Percentiles rank a stretch among this genome's conserved stretches.
These are phyloP conservation scores for Fistularia commersonii DNA, from an alignment of 2,797 vertebrate species.

Conservation along the genomic window DNA sequence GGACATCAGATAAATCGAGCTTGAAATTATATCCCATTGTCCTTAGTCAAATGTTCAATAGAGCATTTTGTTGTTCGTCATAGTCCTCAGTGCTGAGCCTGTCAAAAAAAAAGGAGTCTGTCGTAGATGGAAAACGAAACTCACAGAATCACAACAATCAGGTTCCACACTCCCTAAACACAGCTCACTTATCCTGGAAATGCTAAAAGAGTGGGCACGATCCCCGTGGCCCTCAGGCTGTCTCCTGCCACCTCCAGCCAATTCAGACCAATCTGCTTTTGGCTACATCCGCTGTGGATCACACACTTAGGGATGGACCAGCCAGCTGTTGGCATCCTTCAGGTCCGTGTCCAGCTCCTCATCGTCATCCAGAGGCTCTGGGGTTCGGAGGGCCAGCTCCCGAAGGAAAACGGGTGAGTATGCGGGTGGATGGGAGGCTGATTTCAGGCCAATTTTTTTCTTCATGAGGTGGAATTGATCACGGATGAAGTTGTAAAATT, in stretches of 20 bases:
- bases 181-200: constrained; percentile 44
- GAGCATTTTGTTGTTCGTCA: constrained; percentile 38
- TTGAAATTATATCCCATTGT: constrained; percentile 43
- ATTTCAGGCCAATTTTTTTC: constrained; percentile 93
- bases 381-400: constrained; percentile 84
- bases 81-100: constrained; percentile 42
- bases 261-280: constrained; percentile 26
- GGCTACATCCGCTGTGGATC: constrained; percentile 21
- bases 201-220: constrained; percentile 28
- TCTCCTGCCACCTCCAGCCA: too few relatives aligned
- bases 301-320: constrained; percentile 79
- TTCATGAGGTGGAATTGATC: constrained; percentile 95
- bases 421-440: constrained; percentile 61
- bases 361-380: constrained; percentile 84
- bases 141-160: constrained; percentile 49
- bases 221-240: constrained; percentile 22
- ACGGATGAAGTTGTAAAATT: constrained; percentile 95
- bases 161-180: constrained; percentile 36
- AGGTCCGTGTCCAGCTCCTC: constrained; percentile 84
- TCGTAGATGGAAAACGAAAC: constrained; percentile 35
- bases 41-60: constrained; percentile 55
- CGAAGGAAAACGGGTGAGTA: constrained; percentile 80
- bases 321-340: constrained; percentile 90
- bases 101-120: constrained; percentile 32
- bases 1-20: constrained; percentile 44